A percentile compares a stretch with the other conserved stretches of the same genome.
Conservation (phyloP, 2,113 vertebrate genomes). For the Microcebus tavaratra region DNA sequence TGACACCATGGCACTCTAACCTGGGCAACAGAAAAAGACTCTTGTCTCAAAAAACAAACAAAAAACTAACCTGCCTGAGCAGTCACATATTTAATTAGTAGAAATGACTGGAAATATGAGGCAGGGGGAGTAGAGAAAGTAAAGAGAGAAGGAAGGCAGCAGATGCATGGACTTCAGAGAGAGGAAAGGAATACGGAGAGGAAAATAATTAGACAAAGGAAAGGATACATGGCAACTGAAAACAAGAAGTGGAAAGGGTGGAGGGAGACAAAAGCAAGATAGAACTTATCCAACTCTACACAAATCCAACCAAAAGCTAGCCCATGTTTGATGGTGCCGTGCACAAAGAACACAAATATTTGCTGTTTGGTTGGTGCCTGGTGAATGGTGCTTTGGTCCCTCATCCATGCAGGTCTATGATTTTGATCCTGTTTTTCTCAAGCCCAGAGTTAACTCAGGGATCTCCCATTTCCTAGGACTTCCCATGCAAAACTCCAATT, state of each 20-base stretch:
- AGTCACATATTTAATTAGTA: neutral
- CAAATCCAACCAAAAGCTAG: neutral
- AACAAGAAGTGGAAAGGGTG: neutral
- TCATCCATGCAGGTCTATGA: neutral
- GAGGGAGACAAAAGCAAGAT: neutral
- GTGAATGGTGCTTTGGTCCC: neutral
- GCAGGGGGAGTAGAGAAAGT: neutral
- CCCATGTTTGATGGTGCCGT: rapidly evolving
- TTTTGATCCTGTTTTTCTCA: neutral
- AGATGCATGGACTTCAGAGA: neutral
- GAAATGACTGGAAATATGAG: neutral
- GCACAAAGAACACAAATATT: too few relatives aligned
- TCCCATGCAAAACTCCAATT: neutral
- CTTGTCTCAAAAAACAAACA: too few relatives aligned
- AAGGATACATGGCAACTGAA: neutral
- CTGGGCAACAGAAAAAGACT: too few relatives aligned
- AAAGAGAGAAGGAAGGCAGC: neutral
- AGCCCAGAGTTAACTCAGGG: neutral
- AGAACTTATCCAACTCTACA: neutral
- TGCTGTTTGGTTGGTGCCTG: neutral
- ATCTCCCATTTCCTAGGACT: neutral
- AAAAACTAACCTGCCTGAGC: neutral
- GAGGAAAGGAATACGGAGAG: too few relatives aligned
- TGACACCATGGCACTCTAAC: too few relatives aligned
- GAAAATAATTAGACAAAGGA: neutral